phyloP scores from a whole-genome alignment of 2,888 invertebrate genomes.

The Hypercompe scribonia region DNA sequence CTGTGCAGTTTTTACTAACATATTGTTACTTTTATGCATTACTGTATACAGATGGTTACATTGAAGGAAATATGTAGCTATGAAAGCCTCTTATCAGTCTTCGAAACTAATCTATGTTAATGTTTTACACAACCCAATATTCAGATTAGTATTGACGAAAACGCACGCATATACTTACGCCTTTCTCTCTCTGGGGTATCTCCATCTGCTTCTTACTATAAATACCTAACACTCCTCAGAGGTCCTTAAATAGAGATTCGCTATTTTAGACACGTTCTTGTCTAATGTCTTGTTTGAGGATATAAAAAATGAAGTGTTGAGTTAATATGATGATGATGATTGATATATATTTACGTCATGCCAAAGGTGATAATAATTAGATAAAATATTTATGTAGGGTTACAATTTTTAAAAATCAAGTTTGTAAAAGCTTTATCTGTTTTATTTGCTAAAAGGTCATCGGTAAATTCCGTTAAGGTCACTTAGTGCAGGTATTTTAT shows the following conservation, averaged over 20 bases:
- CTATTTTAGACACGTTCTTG: background rate
- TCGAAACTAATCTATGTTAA: slow-evolving; percentile 9
- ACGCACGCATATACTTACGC: background rate
- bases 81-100: slow-evolving; percentile 7
- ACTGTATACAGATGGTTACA: background rate
- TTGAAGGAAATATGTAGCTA: background rate
- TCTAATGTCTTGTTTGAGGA: background rate
- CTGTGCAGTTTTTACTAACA: background rate
- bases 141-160: background rate
- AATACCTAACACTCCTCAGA: background rate
- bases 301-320: background rate
- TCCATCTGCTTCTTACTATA: background rate
- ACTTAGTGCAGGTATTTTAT: slow-evolving; percentile 78
- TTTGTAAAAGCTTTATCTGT: slow-evolving; percentile 69
- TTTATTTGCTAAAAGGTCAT: slow-evolving; percentile 73
- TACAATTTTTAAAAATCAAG: slow-evolving; percentile 57
- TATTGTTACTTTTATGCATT: background rate
- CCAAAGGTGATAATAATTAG: background rate
- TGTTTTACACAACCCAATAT: background rate
- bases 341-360: background rate
- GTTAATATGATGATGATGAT: background rate
- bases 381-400: slow-evolving; percentile 25
- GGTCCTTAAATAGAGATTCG: background rate
- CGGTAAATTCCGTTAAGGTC: slow-evolving; percentile 80
- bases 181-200: background rate